Evolutionary conservation across 2,113 vertebrate species (phyloP).

Genomic region (Tachysurus fulvidraco): DNA sequence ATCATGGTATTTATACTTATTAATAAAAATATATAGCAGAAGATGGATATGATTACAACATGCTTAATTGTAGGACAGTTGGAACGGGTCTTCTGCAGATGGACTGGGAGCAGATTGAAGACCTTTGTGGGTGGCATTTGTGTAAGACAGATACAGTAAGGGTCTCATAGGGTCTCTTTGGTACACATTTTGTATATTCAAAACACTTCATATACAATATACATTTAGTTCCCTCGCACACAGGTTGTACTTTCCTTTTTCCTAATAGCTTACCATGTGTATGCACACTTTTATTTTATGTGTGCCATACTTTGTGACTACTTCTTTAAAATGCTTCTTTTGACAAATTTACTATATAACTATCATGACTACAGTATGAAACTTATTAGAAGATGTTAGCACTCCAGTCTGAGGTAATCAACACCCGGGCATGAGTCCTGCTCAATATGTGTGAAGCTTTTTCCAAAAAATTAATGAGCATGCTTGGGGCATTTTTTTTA

Average conservation of each 20-base stretch:
- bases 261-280: neutral
- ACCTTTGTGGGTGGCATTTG: neutral
- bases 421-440: neutral
- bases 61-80: neutral
- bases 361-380: neutral
- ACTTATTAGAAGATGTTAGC: neutral
- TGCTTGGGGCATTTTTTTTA: neutral
- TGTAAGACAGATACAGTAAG: neutral
- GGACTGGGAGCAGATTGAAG: neutral
- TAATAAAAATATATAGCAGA: neutral
- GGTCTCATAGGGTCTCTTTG: neutral
- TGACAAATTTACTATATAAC: neutral
- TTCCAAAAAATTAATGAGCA: neutral
- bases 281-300: neutral
- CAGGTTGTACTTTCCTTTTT: neutral
- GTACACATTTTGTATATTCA: neutral
- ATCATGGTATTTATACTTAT: conserved; percentile 4
- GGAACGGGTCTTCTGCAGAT: neutral
- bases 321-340: neutral
- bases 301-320: neutral
- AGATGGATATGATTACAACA: neutral
- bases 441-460: neutral
- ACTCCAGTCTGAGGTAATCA: neutral
- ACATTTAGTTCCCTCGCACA: neutral
- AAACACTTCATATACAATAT: neutral